Conservation (phyloP, 2,797 vertebrate species). For the Hydrolagus colliei region DNA sequence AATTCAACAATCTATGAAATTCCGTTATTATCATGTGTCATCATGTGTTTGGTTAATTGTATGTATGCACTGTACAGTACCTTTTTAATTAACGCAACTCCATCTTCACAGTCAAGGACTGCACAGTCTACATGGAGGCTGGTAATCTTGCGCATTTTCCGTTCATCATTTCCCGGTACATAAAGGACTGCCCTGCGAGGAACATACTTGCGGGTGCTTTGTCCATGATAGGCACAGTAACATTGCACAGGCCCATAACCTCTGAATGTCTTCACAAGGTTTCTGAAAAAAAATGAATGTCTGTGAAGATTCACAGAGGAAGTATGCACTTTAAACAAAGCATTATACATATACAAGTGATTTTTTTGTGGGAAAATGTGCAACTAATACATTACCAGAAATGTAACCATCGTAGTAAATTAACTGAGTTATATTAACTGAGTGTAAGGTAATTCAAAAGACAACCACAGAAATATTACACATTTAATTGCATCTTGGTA, state of each 20-base stretch:
- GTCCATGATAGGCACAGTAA: not conserved
- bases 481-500: no score
- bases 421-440: no score
- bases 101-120: constrained; percentile 94
- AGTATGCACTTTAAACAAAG: not conserved
- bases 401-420: no score
- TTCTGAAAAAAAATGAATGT: constrained; percentile 7
- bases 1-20: no score
- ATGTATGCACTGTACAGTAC: constrained; percentile 50
- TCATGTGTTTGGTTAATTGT: constrained; percentile 39
- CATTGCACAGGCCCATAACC: not conserved
- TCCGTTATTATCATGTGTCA: not conserved
- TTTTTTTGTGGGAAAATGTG: not conserved
- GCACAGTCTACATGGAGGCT: constrained; percentile 82
- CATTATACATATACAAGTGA: not conserved
- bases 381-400: not conserved
- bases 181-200: constrained; percentile 90
- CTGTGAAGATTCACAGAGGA: not conserved
- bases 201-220: constrained; percentile 63
- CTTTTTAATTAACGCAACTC: constrained; percentile 90
- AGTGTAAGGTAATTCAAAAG: no score
- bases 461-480: no score
- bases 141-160: constrained; percentile 83
- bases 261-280: not conserved
- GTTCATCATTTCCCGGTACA: constrained; percentile 85